Conservation (phyloP, 1,140 invertebrate genomes). For the Pectinophora gossypiella region DNA sequence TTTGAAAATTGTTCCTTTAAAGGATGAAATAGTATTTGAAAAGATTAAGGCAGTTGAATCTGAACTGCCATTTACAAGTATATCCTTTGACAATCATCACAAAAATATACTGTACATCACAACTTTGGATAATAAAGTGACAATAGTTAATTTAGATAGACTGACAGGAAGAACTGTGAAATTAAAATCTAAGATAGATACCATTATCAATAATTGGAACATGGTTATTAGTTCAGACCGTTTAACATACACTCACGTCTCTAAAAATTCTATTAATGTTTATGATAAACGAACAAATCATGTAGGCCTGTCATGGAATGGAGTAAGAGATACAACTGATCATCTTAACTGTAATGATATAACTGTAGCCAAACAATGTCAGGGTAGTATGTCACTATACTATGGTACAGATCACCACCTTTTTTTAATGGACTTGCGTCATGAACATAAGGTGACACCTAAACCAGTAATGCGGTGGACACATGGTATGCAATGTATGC, state of each 20-base stretch:
- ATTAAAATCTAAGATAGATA: constrained; percentile 26
- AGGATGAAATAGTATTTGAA: constrained; percentile 32
- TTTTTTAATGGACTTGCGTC: constrained; percentile 51
- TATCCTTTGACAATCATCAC: constrained; percentile 57
- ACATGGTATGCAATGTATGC: constrained; percentile 51
- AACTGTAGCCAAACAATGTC: constrained; percentile 34
- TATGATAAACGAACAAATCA: constrained; percentile 55
- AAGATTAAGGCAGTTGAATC: constrained; percentile 44
- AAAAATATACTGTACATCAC: constrained; percentile 58
- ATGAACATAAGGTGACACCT: constrained; percentile 22
- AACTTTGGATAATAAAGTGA: constrained; percentile 41
- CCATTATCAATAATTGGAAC: constrained; percentile 52
- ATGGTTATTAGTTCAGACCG: constrained; percentile 39
- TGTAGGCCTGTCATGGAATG: constrained; percentile 29
- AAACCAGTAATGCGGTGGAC: constrained; percentile 51
- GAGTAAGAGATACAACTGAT: constrained; percentile 38
- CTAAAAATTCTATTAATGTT: constrained; percentile 33
- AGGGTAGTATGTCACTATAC: constrained; percentile 34
- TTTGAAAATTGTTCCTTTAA: constrained; percentile 29
- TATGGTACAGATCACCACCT: constrained; percentile 54
- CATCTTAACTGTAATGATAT: constrained; percentile 48
- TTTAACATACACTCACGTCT: constrained; percentile 38
- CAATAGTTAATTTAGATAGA: constrained; percentile 55
- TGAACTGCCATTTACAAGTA: constrained; percentile 44
- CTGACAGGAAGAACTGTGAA: constrained; percentile 41